Evolutionary conservation across 2,888 invertebrate genomes (phyloP), one percentile per base, ranked within the genome.

Genomic region (Heliconius aoede): DNA sequence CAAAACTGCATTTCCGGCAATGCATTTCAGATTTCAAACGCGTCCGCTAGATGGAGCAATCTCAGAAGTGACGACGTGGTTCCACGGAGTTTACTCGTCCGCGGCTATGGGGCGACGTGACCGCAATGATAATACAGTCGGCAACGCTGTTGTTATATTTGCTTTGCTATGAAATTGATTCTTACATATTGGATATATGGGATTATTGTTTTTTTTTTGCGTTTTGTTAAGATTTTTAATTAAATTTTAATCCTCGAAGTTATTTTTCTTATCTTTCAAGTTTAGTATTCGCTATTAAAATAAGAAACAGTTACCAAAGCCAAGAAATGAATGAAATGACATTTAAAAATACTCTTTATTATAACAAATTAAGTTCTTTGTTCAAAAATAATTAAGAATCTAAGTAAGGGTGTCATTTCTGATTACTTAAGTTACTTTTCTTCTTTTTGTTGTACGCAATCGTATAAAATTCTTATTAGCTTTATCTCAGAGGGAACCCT

Each of bases 391-490:
- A 7, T 24, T 36, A 65, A 65, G 36, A 24, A 24, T 36, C 36
- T 64, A 13, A 64, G 5, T 24, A 32, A n/a, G n/a, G 36, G 15
- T 40, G 13, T 65, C 1, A 28, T 36, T 58, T 24, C 60, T 36
- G 60, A 68, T 64, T 28, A 71, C 32, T 76, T 72, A 3, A 15
- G 3, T 36, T n/a, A 32, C 30, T 69, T n/a, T 64, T n/a, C n/a
- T 40, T 36, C 40, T 71, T 24, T 46, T 32, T 67, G 28, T 68
- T 28, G 26, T 46, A 46, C 21, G 21, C 24, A 32, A 69, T 85
- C 89, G 90, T 90, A 91, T 91, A 90, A 91, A 92, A 90, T 89
- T 90, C 90, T 91, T 91, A 93, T 92, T 93, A 92, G 89, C 85
- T 84, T 85, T 89, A 87, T 89, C 88, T 86, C 83, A 72, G 78